Percentiles rank a stretch among this genome's conserved stretches.
Conservation (phyloP, 2,888 invertebrate species). For the Calliphora vomitoria region DNA sequence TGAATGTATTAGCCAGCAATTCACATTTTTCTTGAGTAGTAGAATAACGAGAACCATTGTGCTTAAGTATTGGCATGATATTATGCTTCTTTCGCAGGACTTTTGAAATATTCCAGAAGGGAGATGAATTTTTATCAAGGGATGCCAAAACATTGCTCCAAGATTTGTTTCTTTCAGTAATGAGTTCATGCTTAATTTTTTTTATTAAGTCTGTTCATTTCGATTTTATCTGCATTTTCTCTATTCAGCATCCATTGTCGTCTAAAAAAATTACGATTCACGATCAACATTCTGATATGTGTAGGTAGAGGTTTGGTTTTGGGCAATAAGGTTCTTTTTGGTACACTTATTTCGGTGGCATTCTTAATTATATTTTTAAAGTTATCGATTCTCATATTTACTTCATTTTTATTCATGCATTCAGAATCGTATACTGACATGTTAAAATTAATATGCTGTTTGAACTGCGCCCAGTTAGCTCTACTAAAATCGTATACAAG, state of each 20-base stretch:
- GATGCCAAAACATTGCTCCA: slow-evolving; percentile 27
- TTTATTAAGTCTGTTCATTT: not conserved
- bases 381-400: too few species aligned
- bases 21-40: slow-evolving; percentile 15
- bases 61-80: not conserved
- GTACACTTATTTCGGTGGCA: too few species aligned
- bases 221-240: too few species aligned
- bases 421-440: not conserved
- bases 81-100: not conserved
- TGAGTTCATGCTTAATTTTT: not conserved
- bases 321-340: too few species aligned
- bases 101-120: slow-evolving; percentile 36
- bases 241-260: too few species aligned
- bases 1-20: not conserved
- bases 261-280: too few species aligned
- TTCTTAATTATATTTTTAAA: too few species aligned
- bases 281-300: too few species aligned
- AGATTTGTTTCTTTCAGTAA: slow-evolving; percentile 15
- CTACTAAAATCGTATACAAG: not conserved
- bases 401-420: too few species aligned
- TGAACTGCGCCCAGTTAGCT: slow-evolving; percentile 8
- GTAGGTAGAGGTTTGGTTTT: too few species aligned
- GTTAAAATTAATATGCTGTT: not conserved
- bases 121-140: not conserved
- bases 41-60: not conserved